Evolutionary conservation across 1,140 invertebrate genomes (phyloP).

Genomic region (Prorops nasuta): DNA sequence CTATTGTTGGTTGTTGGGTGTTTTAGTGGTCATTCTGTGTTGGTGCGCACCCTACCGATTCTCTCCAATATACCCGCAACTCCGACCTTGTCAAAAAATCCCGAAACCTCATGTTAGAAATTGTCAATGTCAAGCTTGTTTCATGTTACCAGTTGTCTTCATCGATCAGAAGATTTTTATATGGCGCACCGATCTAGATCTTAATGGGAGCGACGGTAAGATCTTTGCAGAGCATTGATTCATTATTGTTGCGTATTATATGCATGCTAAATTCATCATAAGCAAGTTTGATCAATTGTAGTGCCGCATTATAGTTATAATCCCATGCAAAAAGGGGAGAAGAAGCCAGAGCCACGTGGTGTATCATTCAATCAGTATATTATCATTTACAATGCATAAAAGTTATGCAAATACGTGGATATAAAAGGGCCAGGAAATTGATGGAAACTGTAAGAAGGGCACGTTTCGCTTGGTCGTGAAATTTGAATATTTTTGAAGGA

Average conservation of each 20-base stretch:
- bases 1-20: conserved; percentile 56
- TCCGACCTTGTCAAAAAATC: too few relatives aligned
- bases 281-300: too few relatives aligned
- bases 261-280: neutral
- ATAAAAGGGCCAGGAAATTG: too few relatives aligned
- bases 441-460: neutral
- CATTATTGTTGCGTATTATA: too few relatives aligned
- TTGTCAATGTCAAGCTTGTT: conserved; percentile 28
- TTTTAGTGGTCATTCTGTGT: conserved; percentile 54
- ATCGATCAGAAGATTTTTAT: neutral
- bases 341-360: too few relatives aligned
- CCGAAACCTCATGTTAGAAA: conserved; percentile 40
- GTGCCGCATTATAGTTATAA: too few relatives aligned
- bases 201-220: conserved; percentile 26
- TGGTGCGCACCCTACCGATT: conserved; percentile 43
- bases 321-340: too few relatives aligned
- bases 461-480: conserved; percentile 11
- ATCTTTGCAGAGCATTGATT: conserved; percentile 15
- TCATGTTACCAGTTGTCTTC: conserved; percentile 15
- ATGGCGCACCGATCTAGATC: neutral
- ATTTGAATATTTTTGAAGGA: conserved; percentile 19
- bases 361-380: too few relatives aligned
- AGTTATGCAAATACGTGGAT: too few relatives aligned
- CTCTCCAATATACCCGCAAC: conserved; percentile 39
- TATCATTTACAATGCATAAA: too few relatives aligned